These are phyloP conservation scores for Procavia capensis DNA, from an alignment of 2,113 vertebrate species.

Conservation along the genomic window DNA sequence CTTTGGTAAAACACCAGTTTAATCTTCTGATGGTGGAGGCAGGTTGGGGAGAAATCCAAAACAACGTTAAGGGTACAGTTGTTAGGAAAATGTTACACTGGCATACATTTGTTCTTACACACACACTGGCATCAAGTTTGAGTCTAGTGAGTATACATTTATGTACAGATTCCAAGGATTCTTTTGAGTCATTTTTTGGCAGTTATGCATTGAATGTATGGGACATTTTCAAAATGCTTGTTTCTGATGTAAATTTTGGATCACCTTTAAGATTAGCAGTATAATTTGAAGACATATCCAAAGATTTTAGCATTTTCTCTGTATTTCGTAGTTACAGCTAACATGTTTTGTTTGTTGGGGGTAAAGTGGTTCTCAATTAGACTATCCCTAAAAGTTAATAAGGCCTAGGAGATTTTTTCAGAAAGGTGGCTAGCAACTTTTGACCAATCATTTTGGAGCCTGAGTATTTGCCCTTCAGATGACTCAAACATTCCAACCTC, in stretches of 20 bases:
- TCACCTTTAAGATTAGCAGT: conserved; percentile 5
- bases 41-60: background rate
- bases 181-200: background rate
- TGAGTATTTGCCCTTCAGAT: background rate
- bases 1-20: background rate
- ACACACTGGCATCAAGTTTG: background rate
- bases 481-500: background rate
- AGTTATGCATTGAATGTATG: background rate
- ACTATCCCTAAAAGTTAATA: background rate
- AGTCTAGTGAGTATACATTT: background rate
- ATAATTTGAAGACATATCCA: conserved; percentile 14
- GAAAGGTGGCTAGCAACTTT: conserved; percentile 14
- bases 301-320: conserved; percentile 23
- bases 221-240: conserved; percentile 1
- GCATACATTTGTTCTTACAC: background rate
- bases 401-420: background rate
- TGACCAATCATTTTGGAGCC: background rate
- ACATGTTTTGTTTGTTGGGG: background rate
- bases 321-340: background rate
- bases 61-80: background rate
- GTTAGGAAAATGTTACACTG: background rate
- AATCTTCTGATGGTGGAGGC: background rate
- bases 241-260: background rate
- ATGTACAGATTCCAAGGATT: background rate
- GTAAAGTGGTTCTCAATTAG: background rate